Percentiles rank a stretch among this genome's conserved stretches.
These are phyloP conservation scores for Conistra vaccinii DNA, from an alignment of 2,888 invertebrate genomes.

Conservation along the genomic window DNA sequence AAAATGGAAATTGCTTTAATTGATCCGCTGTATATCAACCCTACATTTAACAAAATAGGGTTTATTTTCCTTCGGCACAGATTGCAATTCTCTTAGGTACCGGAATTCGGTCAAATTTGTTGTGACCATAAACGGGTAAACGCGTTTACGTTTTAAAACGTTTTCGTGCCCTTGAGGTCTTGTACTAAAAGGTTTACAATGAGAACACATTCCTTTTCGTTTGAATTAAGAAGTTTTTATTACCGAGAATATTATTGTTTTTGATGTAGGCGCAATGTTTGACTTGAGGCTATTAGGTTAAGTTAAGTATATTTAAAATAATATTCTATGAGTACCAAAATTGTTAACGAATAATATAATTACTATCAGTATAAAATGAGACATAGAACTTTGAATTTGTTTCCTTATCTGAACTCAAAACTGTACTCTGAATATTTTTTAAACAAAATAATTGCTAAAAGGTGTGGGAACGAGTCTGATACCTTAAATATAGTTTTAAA, in stretches of 20 bases:
- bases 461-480: no score
- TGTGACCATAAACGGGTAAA: conserved; percentile 62
- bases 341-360: neutral
- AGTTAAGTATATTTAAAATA: neutral
- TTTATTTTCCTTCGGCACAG: conserved; percentile 40
- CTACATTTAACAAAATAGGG: conserved; percentile 35
- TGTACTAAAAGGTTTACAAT: conserved; percentile 47
- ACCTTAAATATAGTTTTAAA: no score
- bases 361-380: neutral
- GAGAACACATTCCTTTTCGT: conserved; percentile 40
- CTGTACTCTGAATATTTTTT: no score
- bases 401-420: neutral
- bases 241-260: conserved; percentile 9
- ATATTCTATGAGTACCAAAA: neutral
- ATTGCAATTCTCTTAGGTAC: conserved; percentile 4
- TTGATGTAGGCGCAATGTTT: neutral
- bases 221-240: conserved; percentile 35
- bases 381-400: neutral
- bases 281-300: neutral
- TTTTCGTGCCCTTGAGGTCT: conserved; percentile 53
- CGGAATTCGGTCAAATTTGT: conserved; percentile 54
- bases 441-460: no score
- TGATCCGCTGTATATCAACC: conserved; percentile 37
- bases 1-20: conserved; percentile 64
- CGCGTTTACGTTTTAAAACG: conserved; percentile 60